Evolutionary conservation across 2,888 invertebrate genomes (phyloP).

Genomic region (Meganola albula): DNA sequence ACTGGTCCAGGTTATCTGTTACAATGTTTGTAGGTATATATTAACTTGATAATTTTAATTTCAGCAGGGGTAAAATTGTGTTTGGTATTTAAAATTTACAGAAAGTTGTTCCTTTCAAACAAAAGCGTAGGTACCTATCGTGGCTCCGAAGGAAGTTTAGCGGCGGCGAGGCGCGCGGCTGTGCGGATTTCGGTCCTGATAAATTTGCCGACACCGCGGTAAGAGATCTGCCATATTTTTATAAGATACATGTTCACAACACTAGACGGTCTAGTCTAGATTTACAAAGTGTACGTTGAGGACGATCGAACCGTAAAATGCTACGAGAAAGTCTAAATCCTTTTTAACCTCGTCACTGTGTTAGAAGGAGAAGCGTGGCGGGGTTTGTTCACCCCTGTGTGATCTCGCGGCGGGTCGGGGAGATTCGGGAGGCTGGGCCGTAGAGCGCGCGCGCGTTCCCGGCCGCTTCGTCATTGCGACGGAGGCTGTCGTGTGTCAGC

Average conservation of each 20-base stretch:
- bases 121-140: too few relatives aligned
- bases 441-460: conserved; percentile 75
- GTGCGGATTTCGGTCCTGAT: too few relatives aligned
- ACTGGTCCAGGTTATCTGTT: too few relatives aligned
- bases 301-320: conserved; percentile 65
- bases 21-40: too few relatives aligned
- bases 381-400: conserved; percentile 73
- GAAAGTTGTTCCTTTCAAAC: too few relatives aligned
- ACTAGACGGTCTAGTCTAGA: conserved; percentile 36
- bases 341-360: conserved; percentile 71
- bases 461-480: conserved; percentile 77
- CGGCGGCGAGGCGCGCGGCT: too few relatives aligned
- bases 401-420: conserved; percentile 57
- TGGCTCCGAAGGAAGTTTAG: conserved; percentile 10
- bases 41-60: too few relatives aligned
- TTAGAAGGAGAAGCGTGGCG: conserved; percentile 71
- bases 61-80: too few relatives aligned
- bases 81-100: too few relatives aligned
- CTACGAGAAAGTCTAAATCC: conserved; percentile 70
- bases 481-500: conserved; percentile 75
- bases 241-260: conserved; percentile 33
- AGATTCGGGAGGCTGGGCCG: conserved; percentile 66
- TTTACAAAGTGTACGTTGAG: conserved; percentile 41
- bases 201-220: too few relatives aligned
- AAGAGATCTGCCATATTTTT: too few relatives aligned